Conservation (phyloP, 2,797 vertebrate genomes). For the Aeoliscus strigatus region DNA sequence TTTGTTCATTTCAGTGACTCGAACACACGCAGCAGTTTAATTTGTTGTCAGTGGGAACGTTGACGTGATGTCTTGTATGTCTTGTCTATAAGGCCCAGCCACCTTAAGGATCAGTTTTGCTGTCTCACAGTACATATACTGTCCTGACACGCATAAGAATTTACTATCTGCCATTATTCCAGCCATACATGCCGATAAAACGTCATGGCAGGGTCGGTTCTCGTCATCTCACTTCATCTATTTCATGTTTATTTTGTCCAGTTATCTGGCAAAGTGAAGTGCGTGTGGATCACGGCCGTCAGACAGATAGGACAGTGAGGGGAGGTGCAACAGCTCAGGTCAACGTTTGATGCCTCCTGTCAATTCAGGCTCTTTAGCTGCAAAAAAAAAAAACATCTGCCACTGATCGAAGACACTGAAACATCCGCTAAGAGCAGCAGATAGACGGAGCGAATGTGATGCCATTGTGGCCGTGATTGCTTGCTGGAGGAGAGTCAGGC, state of each 20-base stretch:
- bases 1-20: too few species aligned
- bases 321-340: constrained; percentile 10
- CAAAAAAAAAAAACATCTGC: constrained; percentile 16
- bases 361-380: constrained; percentile 1
- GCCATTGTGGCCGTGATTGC: constrained; percentile 53
- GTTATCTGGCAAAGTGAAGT: constrained; percentile 40
- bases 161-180: constrained; percentile 52
- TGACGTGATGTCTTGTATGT: too few species aligned
- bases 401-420: constrained; percentile 22
- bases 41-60: too few species aligned
- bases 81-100: constrained; percentile 14
- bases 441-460: constrained; percentile 31
- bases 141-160: constrained; percentile 35
- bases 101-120: constrained; percentile 43
- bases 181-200: constrained; percentile 40
- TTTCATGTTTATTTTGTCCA: constrained; percentile 52
- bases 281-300: constrained; percentile 27
- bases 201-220: constrained; percentile 29
- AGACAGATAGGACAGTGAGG: constrained; percentile 9
- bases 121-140: constrained; percentile 41
- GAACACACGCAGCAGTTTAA: too few species aligned
- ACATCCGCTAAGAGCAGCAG: constrained; percentile 32
- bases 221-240: constrained; percentile 27
- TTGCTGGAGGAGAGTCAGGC: constrained; percentile 30
- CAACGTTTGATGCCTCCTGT: constrained; percentile 9